phyloP scores from a whole-genome alignment of 1,140 invertebrate genomes.

The Proctacanthus coquilletti region DNA sequence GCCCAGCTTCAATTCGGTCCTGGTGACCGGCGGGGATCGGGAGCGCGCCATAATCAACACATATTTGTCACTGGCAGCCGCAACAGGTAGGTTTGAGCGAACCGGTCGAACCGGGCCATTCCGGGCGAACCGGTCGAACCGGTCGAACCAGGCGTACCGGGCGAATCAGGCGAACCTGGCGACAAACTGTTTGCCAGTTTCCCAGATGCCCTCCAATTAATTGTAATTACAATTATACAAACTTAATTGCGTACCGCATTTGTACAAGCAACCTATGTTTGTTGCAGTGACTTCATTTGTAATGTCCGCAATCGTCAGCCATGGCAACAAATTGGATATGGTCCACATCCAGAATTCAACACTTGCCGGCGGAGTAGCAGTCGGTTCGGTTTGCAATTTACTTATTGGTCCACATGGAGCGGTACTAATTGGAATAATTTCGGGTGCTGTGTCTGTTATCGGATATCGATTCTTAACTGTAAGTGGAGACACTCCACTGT shows the following conservation, averaged over 20 bases:
- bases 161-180: no score
- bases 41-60: constrained; percentile 86
- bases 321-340: constrained; percentile 74
- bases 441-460: constrained; percentile 67
- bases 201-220: no score
- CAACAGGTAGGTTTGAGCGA: constrained; percentile 37
- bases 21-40: constrained; percentile 51
- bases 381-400: constrained; percentile 55
- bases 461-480: constrained; percentile 79
- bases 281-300: constrained; percentile 66
- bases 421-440: constrained; percentile 61
- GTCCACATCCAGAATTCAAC: constrained; percentile 84
- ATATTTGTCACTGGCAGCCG: constrained; percentile 70
- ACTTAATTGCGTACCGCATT: no score
- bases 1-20: constrained; percentile 87
- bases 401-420: constrained; percentile 78
- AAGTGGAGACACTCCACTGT: no score
- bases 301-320: constrained; percentile 59
- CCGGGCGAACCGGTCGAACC: no score
- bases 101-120: no score
- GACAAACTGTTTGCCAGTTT: no score
- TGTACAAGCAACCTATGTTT: neutral
- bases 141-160: no score
- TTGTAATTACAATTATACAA: no score
- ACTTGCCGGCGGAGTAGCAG: constrained; percentile 54